Conservation (phyloP, 1,140 invertebrate species). For the Wiebesia pumilae region DNA sequence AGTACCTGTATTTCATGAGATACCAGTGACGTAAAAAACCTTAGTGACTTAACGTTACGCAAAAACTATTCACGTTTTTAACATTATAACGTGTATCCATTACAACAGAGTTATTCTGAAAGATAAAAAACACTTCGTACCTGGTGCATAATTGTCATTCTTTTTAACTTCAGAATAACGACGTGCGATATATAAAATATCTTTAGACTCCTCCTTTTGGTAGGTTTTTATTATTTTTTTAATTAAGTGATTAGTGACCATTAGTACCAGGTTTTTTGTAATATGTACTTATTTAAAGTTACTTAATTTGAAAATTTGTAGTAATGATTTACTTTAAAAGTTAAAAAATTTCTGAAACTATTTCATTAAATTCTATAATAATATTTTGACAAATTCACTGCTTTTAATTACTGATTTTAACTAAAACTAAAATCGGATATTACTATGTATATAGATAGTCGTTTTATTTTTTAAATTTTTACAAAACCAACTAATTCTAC, state of each 20-base stretch:
- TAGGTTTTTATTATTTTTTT: constrained; percentile 43
- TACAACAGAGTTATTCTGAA: constrained; percentile 37
- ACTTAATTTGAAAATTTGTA: constrained; percentile 29
- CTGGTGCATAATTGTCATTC: constrained; percentile 45
- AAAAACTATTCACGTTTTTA: constrained; percentile 39
- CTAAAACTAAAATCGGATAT: constrained; percentile 29
- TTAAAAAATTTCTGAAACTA: constrained; percentile 2
- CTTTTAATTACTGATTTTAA: constrained; percentile 25
- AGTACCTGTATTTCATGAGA: constrained; percentile 48
- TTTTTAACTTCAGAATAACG: constrained; percentile 25
- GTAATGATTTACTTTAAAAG: constrained; percentile 9
- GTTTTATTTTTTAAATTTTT: constrained; percentile 49
- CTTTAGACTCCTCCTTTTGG: constrained; percentile 30
- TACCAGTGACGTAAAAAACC: constrained; percentile 36
- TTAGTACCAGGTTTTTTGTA: constrained; percentile 34
- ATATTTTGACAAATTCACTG: neutral
- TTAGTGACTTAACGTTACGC: constrained; percentile 34
- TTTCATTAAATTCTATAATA: constrained; percentile 9
- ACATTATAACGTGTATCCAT: constrained; percentile 43
- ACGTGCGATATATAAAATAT: constrained; percentile 8
- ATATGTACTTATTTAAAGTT: constrained; percentile 39
- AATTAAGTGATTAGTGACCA: constrained; percentile 10
- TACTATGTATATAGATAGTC: constrained; percentile 44
- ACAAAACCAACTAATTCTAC: constrained; percentile 43
- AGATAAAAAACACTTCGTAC: constrained; percentile 42